A percentile compares a stretch with the other conserved stretches of the same genome.
phyloP scores from a whole-genome alignment of 2,888 invertebrate genomes.

The Latrodectus elegans region DNA sequence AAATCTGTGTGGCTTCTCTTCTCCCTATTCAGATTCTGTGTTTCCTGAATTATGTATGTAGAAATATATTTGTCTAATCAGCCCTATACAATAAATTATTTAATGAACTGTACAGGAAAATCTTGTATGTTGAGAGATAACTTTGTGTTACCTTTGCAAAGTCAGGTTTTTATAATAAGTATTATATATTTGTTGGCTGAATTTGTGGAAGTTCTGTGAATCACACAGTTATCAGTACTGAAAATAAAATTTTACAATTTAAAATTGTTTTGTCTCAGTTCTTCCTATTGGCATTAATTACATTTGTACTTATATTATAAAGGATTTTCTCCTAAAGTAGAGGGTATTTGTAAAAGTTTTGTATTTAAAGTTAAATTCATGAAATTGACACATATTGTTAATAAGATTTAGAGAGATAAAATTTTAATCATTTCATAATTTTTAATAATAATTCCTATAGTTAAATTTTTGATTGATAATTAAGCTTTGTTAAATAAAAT shows the following conservation, averaged over 20 bases:
- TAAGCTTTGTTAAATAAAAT: no score
- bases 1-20: slow-evolving; percentile 6
- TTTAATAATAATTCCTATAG: no score
- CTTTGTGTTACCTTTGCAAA: slow-evolving; percentile 36
- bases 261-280: not conserved
- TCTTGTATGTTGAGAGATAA: slow-evolving; percentile 29
- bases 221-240: not conserved
- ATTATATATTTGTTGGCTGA: slow-evolving; percentile 65
- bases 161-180: slow-evolving; percentile 67
- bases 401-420: no score
- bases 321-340: no score
- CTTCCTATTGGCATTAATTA: no score
- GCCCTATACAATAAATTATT: slow-evolving; percentile 39
- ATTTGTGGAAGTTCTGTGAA: slow-evolving; percentile 14
- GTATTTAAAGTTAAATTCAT: no score
- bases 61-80: slow-evolving; percentile 50
- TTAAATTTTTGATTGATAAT: no score
- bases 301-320: no score
- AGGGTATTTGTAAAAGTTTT: no score
- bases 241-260: slow-evolving; percentile 3
- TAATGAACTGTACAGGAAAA: slow-evolving; percentile 45
- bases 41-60: slow-evolving; percentile 21
- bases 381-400: no score
- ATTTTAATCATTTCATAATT: no score
- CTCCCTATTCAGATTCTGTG: not conserved